Conservation (phyloP, 2,797 vertebrate species). For the Limnodromus scolopaceus region DNA sequence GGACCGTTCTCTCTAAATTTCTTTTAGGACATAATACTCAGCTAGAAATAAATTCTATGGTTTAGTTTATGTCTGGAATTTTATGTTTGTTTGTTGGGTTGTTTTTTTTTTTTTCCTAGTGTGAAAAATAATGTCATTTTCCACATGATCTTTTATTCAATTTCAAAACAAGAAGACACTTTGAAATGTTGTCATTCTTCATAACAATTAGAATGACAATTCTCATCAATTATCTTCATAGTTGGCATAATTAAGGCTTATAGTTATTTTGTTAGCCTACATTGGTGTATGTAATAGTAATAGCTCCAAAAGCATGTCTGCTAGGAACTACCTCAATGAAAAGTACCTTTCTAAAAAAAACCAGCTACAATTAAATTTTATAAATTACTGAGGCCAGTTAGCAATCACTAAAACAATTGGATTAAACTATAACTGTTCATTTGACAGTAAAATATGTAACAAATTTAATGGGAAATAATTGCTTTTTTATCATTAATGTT, state of each 20-base stretch:
- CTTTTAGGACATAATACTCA: neutral
- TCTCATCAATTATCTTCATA: neutral
- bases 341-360: neutral
- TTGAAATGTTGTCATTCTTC: neutral
- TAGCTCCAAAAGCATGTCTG: neutral
- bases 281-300: neutral
- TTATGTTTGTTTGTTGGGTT: neutral
- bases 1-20: neutral
- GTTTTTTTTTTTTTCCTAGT: neutral
- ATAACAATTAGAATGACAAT: neutral
- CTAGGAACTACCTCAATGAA: neutral
- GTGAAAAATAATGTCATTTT: neutral
- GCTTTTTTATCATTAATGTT: neutral
- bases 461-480: neutral
- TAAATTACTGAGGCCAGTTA: neutral
- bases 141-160: neutral
- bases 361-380: neutral
- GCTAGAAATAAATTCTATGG: neutral
- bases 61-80: neutral
- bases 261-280: neutral
- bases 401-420: neutral
- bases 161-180: neutral
- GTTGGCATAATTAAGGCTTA: neutral
- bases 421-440: neutral
- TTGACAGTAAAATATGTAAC: neutral